Percentiles rank a stretch among this genome's conserved stretches.
Evolutionary conservation across 1,140 invertebrate species (phyloP).

Genomic region (Euglossa dilemma): DNA sequence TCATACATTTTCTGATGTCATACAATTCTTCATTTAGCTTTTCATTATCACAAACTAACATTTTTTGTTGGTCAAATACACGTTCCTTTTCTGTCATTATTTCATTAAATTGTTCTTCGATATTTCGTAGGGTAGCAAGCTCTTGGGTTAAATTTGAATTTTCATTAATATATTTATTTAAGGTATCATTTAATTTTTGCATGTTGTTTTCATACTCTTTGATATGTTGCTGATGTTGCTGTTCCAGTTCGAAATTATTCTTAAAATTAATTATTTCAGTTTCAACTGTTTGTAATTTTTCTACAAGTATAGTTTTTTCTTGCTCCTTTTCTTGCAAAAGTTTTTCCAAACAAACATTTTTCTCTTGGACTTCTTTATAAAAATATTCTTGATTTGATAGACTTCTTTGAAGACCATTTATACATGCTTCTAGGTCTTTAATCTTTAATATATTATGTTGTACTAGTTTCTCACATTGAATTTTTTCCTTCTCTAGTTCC

Average conservation of each 20-base stretch:
- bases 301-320: not conserved
- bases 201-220: conserved; percentile 59
- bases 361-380: conserved; percentile 4
- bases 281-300: conserved; percentile 12
- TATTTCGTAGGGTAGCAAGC: conserved; percentile 55
- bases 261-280: conserved; percentile 21
- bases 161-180: conserved; percentile 59
- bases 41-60: conserved; percentile 29
- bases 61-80: conserved; percentile 32
- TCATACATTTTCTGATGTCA: conserved; percentile 58
- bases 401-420: not conserved
- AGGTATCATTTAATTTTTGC: conserved; percentile 43
- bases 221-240: conserved; percentile 22
- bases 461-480: not conserved
- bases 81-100: conserved; percentile 29
- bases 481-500: conserved; percentile 49
- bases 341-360: not conserved
- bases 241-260: conserved; percentile 14
- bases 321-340: conserved; percentile 18
- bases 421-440: conserved; percentile 5
- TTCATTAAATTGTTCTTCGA: conserved; percentile 37
- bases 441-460: not conserved
- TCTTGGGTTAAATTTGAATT: conserved; percentile 68
- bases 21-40: conserved; percentile 67
- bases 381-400: not conserved